A percentile compares a stretch with the other conserved stretches of the same genome.
Evolutionary conservation across 2,113 vertebrate genomes (phyloP).

Genomic region (Pundamilia nyererei): DNA sequence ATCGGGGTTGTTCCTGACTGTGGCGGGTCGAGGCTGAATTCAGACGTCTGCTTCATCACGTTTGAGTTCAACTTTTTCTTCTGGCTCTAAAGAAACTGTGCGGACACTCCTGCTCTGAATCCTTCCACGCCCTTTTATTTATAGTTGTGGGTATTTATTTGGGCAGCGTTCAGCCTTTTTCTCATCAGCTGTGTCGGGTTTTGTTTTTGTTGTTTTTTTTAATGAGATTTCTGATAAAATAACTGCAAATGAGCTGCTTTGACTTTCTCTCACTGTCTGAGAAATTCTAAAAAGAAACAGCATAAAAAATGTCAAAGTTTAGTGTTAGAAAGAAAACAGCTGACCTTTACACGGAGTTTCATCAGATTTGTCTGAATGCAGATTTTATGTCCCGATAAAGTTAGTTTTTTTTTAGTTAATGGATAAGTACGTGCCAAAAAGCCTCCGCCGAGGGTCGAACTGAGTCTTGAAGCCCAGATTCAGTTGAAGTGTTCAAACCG

Average conservation of each 20-base stretch:
- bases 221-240: not conserved
- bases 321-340: not conserved
- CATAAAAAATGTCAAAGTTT: not conserved
- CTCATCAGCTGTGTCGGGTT: not conserved
- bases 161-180: accelerated
- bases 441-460: not conserved
- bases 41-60: not conserved
- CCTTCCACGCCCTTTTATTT: not conserved
- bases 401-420: not conserved
- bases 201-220: not conserved
- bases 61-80: not conserved
- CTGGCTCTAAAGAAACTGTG: not conserved
- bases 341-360: not conserved
- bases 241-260: not conserved
- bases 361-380: not conserved
- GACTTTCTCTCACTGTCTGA: not conserved
- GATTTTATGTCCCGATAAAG: not conserved
- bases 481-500: accelerated
- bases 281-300: not conserved
- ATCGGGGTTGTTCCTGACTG: not conserved
- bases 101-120: not conserved
- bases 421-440: not conserved
- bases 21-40: not conserved
- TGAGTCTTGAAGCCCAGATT: not conserved
- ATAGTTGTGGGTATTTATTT: not conserved